These are phyloP conservation scores for Sepioteuthis lessoniana DNA, from an alignment of 2,888 invertebrate genomes.

Conservation along the genomic window DNA sequence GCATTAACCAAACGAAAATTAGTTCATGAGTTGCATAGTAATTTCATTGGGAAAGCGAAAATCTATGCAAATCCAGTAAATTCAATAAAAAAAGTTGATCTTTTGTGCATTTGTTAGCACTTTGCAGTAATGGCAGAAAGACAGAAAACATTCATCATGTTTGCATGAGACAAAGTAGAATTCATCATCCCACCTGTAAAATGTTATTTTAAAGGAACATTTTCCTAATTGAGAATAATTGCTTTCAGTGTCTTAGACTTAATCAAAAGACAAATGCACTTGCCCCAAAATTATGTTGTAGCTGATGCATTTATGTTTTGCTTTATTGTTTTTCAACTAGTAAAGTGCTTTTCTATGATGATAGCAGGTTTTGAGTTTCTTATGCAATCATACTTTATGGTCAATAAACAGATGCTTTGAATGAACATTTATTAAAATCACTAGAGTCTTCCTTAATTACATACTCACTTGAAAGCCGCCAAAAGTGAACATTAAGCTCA, in stretches of 20 bases:
- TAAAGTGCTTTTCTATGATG: neutral
- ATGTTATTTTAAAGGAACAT: neutral
- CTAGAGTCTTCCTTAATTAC: no score
- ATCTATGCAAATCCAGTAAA: neutral
- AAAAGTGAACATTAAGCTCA: no score
- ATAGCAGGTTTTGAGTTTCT: neutral
- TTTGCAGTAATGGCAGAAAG: neutral
- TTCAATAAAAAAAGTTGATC: conserved; percentile 7
- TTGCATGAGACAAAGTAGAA: neutral
- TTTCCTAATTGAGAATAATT: neutral
- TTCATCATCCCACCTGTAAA: neutral
- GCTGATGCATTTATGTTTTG: neutral
- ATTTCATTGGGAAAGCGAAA: neutral
- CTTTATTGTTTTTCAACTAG: neutral
- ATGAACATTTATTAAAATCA: no score
- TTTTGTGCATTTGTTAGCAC: neutral
- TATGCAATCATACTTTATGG: no score
- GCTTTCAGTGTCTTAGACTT: neutral
- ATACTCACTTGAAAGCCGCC: no score
- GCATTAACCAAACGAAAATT: neutral
- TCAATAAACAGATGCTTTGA: no score
- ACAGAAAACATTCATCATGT: neutral
- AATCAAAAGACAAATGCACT: neutral
- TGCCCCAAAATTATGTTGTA: neutral
- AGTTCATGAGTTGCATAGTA: neutral